phyloP scores from a whole-genome alignment of 2,888 invertebrate genomes.

The Schizaphis graminum region DNA sequence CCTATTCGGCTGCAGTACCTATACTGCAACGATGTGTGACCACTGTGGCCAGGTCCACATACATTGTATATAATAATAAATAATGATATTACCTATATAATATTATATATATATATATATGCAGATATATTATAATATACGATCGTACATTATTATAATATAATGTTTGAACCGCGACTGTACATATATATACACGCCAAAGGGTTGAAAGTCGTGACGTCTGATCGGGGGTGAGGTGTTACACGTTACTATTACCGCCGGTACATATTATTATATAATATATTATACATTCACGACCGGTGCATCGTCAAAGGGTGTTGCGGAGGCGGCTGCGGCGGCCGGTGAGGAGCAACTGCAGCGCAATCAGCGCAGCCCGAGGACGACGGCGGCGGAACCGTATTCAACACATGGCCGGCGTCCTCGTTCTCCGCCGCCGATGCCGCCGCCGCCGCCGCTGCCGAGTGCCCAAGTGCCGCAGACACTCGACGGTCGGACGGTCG shows the following conservation, averaged over 20 bases:
- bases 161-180: not conserved
- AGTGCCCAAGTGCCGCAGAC: not conserved
- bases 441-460: not conserved
- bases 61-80: not conserved
- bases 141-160: not conserved
- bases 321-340: not conserved
- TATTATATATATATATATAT: not conserved
- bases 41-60: not conserved
- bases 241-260: not conserved
- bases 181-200: not conserved
- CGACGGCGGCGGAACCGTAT: conserved; percentile 30
- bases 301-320: not conserved
- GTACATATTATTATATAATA: not conserved
- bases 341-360: conserved; percentile 25
- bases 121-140: not conserved
- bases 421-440: conserved; percentile 27
- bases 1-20: not conserved
- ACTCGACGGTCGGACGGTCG: conserved; percentile 14
- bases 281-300: not conserved
- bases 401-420: conserved; percentile 62
- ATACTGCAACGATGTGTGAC: not conserved
- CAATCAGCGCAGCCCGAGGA: not conserved
- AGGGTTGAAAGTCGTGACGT: not conserved
- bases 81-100: not conserved
- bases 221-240: not conserved